phyloP scores from a whole-genome alignment of 2,797 vertebrate genomes.

The Lepus oiostolus region DNA sequence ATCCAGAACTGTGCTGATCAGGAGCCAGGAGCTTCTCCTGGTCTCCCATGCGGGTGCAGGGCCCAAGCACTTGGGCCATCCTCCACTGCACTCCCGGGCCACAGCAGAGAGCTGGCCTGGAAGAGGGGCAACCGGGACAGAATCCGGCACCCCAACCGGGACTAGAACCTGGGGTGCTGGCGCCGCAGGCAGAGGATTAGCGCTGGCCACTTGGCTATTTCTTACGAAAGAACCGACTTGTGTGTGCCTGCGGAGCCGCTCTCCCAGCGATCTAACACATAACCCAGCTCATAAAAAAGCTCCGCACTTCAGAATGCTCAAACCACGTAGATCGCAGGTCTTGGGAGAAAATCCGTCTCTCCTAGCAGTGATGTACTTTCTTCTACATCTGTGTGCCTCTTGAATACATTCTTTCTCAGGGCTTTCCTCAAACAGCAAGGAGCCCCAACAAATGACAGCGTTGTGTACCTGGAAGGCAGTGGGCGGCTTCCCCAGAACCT shows the following conservation, averaged over 20 bases:
- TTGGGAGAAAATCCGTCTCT: background rate
- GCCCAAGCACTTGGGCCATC: too few relatives aligned
- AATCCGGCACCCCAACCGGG: too few relatives aligned
- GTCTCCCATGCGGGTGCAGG: too few relatives aligned
- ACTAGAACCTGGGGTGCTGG: too few relatives aligned
- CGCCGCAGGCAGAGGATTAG: too few relatives aligned
- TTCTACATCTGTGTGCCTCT: background rate
- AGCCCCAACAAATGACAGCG: background rate
- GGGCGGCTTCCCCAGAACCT: background rate
- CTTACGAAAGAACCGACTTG: background rate
- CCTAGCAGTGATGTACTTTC: background rate
- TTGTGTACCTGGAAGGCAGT: background rate
- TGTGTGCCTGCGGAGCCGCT: background rate
- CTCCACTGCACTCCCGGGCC: too few relatives aligned
- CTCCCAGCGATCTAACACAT: background rate
- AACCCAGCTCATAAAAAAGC: background rate
- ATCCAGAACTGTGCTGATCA: too few relatives aligned
- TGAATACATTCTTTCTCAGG: background rate
- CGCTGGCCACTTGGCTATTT: background rate
- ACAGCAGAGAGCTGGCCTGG: too few relatives aligned
- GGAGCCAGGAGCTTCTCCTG: too few relatives aligned
- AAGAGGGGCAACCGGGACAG: too few relatives aligned
- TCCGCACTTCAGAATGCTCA: background rate
- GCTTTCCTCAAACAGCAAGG: conserved; percentile 27
- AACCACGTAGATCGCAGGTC: background rate